phyloP scores from a whole-genome alignment of 2,113 vertebrate genomes.

The Scartelaos histophorus region DNA sequence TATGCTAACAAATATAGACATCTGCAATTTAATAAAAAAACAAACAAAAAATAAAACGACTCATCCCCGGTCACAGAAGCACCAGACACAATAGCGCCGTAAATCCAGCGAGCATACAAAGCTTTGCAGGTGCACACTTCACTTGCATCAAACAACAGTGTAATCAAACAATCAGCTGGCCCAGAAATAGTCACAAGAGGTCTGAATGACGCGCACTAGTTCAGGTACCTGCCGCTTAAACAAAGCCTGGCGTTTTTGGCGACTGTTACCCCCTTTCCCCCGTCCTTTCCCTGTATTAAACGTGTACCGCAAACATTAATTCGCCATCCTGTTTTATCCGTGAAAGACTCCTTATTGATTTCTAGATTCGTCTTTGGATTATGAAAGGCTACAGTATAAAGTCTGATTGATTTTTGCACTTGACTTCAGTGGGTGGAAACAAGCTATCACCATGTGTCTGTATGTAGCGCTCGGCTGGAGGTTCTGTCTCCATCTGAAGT shows the following conservation, averaged over 20 bases:
- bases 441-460: slow-evolving; percentile 6
- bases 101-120: neutral
- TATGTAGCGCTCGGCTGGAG: neutral
- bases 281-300: neutral
- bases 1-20: neutral
- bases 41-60: neutral
- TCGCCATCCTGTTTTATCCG: neutral
- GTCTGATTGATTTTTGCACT: slow-evolving; percentile 2
- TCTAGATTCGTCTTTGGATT: neutral
- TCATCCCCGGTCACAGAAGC: neutral
- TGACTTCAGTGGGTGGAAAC: slow-evolving; percentile 1
- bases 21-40: neutral
- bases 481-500: slow-evolving; percentile 16
- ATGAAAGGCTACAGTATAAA: neutral
- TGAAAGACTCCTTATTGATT: neutral
- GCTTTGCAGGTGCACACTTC: slow-evolving; percentile 4
- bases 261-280: neutral
- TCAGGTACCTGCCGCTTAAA: neutral
- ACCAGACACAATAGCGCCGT: neutral
- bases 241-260: neutral
- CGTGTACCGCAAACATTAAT: neutral
- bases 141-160: neutral
- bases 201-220: neutral
- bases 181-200: neutral
- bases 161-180: slow-evolving; percentile 1